Conservation (phyloP, 2,113 vertebrate genomes). For the Tragelaphus buxtoni region DNA sequence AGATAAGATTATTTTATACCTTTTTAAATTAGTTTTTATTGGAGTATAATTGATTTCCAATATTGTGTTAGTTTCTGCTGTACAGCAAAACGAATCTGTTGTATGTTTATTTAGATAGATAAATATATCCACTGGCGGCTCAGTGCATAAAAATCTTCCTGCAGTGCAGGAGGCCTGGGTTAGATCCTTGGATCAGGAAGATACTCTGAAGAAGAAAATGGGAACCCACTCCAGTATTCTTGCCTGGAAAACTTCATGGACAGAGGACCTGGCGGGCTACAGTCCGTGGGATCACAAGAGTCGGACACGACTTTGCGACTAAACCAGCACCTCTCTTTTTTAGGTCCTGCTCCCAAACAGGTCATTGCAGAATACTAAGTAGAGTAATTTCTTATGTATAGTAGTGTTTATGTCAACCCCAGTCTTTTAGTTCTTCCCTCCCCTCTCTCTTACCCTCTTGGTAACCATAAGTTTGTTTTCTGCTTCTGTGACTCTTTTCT, state of each 20-base stretch:
- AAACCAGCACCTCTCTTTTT: background rate
- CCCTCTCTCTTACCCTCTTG: background rate
- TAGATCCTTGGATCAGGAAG: background rate
- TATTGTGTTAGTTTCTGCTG: background rate
- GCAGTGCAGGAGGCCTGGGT: background rate
- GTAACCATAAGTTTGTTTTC: background rate
- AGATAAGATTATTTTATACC: background rate
- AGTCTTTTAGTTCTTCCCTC: background rate
- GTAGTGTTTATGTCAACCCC: background rate
- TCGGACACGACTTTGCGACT: accelerated
- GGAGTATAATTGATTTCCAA: too few relatives aligned
- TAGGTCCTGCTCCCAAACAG: background rate
- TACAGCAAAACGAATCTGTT: background rate
- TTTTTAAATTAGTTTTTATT: too few relatives aligned
- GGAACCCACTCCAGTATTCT: background rate
- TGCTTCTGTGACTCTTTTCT: background rate
- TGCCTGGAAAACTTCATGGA: background rate
- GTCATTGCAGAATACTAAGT: background rate
- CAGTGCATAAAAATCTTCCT: background rate
- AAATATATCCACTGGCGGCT: background rate
- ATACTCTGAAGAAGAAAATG: background rate
- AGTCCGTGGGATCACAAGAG: background rate
- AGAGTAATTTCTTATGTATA: background rate
- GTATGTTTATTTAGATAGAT: background rate
- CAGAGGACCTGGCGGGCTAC: accelerated